phyloP scores from a whole-genome alignment of 2,113 vertebrate species.

The Rhineura floridana region DNA sequence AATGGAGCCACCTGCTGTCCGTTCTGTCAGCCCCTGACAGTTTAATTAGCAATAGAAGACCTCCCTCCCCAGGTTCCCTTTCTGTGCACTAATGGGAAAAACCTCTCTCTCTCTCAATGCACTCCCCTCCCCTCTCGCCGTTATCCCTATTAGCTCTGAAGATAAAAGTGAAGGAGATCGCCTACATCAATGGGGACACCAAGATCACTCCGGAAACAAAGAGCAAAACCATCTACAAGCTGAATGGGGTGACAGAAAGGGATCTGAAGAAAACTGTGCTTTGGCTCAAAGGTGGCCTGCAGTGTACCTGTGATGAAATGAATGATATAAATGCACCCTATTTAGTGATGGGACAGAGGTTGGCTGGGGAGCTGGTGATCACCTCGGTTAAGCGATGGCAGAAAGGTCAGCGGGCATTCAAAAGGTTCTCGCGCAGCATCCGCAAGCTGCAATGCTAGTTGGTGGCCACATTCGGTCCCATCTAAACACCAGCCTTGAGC shows the following conservation, averaged over 20 bases:
- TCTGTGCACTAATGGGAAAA: conserved; percentile 62
- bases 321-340: conserved; percentile 95
- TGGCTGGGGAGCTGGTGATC: conserved; percentile 93
- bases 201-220: conserved; percentile 96
- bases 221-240: conserved; percentile 97
- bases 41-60: conserved; percentile 71
- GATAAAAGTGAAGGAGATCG: conserved; percentile 99
- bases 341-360: conserved; percentile 96
- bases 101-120: conserved; percentile 29
- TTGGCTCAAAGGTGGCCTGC: conserved; percentile 94
- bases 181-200: conserved; percentile 96
- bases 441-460: conserved; percentile 95
- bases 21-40: conserved; percentile 63
- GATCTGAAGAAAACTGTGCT: conserved; percentile 91
- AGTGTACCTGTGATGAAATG: conserved; percentile 97
- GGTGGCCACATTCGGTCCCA: not conserved
- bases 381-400: conserved; percentile 98
- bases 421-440: conserved; percentile 95
- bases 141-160: conserved; percentile 84
- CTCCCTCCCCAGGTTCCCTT: conserved; percentile 60
- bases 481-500: conserved; percentile 34
- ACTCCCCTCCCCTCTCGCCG: conserved; percentile 42
- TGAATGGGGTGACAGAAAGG: conserved; percentile 91
- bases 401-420: conserved; percentile 93
- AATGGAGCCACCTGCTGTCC: conserved; percentile 78